Evolutionary conservation across 2,888 invertebrate genomes (phyloP), one percentile per base, ranked within the genome.

Genomic region (Aleiodes testaceus): DNA sequence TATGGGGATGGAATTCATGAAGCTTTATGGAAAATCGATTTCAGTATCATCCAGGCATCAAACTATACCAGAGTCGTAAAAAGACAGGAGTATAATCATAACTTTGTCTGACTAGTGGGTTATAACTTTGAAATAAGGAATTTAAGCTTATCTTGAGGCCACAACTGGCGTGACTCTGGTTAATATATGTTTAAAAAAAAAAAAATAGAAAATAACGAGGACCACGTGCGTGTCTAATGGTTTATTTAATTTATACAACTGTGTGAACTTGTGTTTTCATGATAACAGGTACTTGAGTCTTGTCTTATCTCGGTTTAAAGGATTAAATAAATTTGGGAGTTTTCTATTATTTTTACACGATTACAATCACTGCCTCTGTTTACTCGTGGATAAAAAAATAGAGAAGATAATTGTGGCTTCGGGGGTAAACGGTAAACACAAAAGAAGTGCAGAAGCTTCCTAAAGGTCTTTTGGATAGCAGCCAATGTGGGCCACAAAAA

Each of bases 1-100:
- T 36, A 36, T 36, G 36, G 36, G 73, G 78, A 77, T 75, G 77
- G 76, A 75, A 76, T 74, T 77, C 77, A 75, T 77, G 74, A 76
- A 79, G 78, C 79, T 82, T 82, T 82, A 81, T 81, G 79, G 79
- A 78, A 80, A 82, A 81, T 82, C 82, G 79, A 81, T 82, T n/a
- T 75, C 77, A 77, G 79, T 82, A 82, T 79, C 79, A 74, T 75
- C 74, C 77, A 77, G 76, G 74, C 77, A 79, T 79, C 78, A 77
- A 79, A 73, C 79, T 77, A 77, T 36, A 59, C 16, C 16, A 36
- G 36, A 26, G 55, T 36, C 42, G 26, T 53, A 22, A 53, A 53
- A n/a, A 30, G 26, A n/a, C n/a, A 6, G 16, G 1, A n/a, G 14
- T 14, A 47, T 6, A 65, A 47, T 26, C 26, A 63, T 64, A 30